Evolutionary conservation across 37 sponge, comb jelly and placozoan species (phyloP), one percentile per base, ranked within the genome.

Genomic region (Ephydatia muelleri): DNA sequence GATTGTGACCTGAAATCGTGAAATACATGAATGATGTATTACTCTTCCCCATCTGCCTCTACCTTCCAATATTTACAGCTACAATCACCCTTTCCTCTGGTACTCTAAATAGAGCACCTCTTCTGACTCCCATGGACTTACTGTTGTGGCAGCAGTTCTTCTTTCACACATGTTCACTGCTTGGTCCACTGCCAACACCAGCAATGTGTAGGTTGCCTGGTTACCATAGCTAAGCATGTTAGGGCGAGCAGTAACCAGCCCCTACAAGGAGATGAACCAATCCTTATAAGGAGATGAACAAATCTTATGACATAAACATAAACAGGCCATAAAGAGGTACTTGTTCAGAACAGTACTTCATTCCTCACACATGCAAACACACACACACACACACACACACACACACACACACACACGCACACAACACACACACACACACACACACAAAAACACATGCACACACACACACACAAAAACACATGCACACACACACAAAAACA

Each of bases 161-260:
- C 73, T 72, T 32, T 79, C 34, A 21, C 38, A 21, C 0, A 47
- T 33, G 38, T 73, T 33, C 35, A 43, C 31, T 2, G 85, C 66
- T 25, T 84, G 75, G 67, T 90, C 90, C 30, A 73, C 68, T 1
- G 85, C 90, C 16, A 26, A 21, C 13, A 90, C 57, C 13, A 31
- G 29, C 38, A 90, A 81, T 4, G 39, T 68, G 30, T 84, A 72
- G 5, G 25, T 26, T 9, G 40, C 34, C 26, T 13, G 1, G 21
- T 49, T 68, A 34, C 81, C 90, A 80, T 48, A 90, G 80, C 57
- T 57, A 21, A 57, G 57, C 57, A 57, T 5, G 16, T 57, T 57
- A 57, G 57, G 16, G 57, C 57, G 57, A 1, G 57, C 57, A 19
- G 57, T 57, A 19, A 57, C 16, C 12, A 57, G 57, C 19, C 57